Evolutionary conservation across 2,797 vertebrate species (phyloP).

Genomic region (Adelosebastes latens): DNA sequence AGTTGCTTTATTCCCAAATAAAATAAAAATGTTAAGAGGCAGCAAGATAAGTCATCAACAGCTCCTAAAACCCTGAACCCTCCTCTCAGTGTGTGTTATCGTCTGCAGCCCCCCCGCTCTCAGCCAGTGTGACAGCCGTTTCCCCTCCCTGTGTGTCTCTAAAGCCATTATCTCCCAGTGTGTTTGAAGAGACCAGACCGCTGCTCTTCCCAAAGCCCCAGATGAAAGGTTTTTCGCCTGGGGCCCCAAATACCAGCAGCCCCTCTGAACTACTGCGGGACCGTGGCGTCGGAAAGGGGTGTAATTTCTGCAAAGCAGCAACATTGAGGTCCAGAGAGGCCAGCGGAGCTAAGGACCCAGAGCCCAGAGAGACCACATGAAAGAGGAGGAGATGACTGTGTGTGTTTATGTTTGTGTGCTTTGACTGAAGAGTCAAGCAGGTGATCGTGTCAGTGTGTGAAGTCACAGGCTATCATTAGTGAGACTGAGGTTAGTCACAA

Average conservation of each 20-base stretch:
- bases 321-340: slow-evolving; percentile 44
- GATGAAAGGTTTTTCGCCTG: slow-evolving; percentile 81
- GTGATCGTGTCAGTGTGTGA: slow-evolving; percentile 41
- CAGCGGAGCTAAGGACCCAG: slow-evolving; percentile 17
- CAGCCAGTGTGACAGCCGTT: slow-evolving; percentile 32
- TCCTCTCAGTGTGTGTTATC: neutral
- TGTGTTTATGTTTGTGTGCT: slow-evolving; percentile 25
- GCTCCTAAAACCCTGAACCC: neutral
- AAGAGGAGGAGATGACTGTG: slow-evolving; percentile 31
- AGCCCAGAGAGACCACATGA: slow-evolving; percentile 41
- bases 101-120: slow-evolving; percentile 22
- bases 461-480: slow-evolving; percentile 58
- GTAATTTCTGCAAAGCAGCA: slow-evolving; percentile 69
- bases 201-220: slow-evolving; percentile 71
- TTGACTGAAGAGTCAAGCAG: slow-evolving; percentile 34
- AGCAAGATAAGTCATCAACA: slow-evolving; percentile 4
- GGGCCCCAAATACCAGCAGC: slow-evolving; percentile 78
- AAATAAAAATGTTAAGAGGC: slow-evolving; percentile 1
- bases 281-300: slow-evolving; percentile 40
- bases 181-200: slow-evolving; percentile 76
- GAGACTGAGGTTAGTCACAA: slow-evolving; percentile 30
- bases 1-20: neutral
- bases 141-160: slow-evolving; percentile 54
- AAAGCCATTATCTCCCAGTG: slow-evolving; percentile 69
- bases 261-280: slow-evolving; percentile 67